Conservation (phyloP, 2,888 invertebrate species). For the Oscheius sp. region DNA sequence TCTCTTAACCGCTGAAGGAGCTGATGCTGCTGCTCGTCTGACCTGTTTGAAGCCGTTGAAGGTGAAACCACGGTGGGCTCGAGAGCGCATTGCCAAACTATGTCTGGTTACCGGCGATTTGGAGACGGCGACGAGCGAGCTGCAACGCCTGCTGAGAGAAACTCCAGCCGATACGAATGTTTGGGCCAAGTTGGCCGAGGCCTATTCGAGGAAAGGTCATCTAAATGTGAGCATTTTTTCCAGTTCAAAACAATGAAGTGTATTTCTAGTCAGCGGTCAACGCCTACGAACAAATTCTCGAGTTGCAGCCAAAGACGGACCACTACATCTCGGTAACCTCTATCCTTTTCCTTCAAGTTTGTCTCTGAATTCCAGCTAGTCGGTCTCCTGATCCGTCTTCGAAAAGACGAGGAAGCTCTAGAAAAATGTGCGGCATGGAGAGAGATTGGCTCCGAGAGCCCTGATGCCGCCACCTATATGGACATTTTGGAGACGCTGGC, state of each 20-base stretch:
- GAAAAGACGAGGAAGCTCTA: slow-evolving; percentile 46
- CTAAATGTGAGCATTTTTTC: slow-evolving; percentile 23
- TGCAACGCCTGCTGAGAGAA: slow-evolving; percentile 45
- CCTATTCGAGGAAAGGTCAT: slow-evolving; percentile 48
- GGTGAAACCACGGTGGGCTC: slow-evolving; percentile 41
- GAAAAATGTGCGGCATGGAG: slow-evolving; percentile 18
- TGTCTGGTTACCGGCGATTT: slow-evolving; percentile 28
- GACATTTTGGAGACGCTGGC: slow-evolving; percentile 45
- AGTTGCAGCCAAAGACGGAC: slow-evolving; percentile 40
- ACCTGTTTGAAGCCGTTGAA: slow-evolving; percentile 15
- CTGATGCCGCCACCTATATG: slow-evolving; percentile 33
- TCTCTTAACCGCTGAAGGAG: not conserved
- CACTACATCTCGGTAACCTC: slow-evolving; percentile 41
- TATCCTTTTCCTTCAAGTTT: too few species aligned
- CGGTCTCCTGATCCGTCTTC: slow-evolving; percentile 45
- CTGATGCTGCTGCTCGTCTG: slow-evolving; percentile 8
- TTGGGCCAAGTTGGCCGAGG: slow-evolving; percentile 48
- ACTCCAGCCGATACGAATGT: slow-evolving; percentile 36
- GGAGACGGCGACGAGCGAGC: slow-evolving; percentile 45
- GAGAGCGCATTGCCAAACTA: slow-evolving; percentile 40
- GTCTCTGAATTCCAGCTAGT: slow-evolving; percentile 38
- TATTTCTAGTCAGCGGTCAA: slow-evolving; percentile 46
- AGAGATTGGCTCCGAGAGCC: slow-evolving; percentile 15
- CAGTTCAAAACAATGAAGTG: not conserved
- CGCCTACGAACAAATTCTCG: slow-evolving; percentile 45